These are phyloP conservation scores for Tragelaphus oryx DNA, from an alignment of 2,797 vertebrate species.

Conservation along the genomic window DNA sequence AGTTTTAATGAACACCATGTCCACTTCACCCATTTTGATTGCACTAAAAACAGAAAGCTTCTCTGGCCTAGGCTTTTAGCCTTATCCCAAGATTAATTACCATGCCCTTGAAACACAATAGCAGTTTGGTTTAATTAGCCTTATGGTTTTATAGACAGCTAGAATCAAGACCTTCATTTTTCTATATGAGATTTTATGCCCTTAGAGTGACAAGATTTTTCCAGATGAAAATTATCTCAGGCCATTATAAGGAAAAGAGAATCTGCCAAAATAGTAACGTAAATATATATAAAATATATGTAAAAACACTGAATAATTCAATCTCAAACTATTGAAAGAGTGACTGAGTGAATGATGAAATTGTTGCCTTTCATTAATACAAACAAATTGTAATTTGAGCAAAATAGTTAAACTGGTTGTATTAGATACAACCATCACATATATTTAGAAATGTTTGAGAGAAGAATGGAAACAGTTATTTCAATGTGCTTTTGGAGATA, in stretches of 20 bases:
- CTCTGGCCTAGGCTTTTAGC: neutral
- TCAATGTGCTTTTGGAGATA: neutral
- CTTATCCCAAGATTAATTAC: conserved; percentile 15
- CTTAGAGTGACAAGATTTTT: neutral
- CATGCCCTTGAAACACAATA: neutral
- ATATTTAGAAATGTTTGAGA: neutral
- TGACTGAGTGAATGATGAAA: neutral
- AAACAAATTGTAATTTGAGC: neutral
- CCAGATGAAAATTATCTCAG: neutral
- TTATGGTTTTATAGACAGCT: neutral
- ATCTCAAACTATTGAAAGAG: neutral
- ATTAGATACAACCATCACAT: neutral
- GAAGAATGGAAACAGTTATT: neutral
- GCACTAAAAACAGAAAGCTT: neutral
- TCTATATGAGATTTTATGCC: neutral
- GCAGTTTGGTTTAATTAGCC: conserved; percentile 22
- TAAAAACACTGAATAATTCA: neutral
- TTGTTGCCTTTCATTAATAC: neutral
- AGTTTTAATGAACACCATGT: neutral
- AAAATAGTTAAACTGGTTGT: neutral
- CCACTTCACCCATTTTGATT: neutral
- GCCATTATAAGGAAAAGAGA: neutral
- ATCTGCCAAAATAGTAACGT: neutral
- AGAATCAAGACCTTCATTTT: conserved; percentile 31
- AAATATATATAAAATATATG: neutral